Conservation (phyloP, 2,113 vertebrate species). For the Bufo gargarizans region DNA sequence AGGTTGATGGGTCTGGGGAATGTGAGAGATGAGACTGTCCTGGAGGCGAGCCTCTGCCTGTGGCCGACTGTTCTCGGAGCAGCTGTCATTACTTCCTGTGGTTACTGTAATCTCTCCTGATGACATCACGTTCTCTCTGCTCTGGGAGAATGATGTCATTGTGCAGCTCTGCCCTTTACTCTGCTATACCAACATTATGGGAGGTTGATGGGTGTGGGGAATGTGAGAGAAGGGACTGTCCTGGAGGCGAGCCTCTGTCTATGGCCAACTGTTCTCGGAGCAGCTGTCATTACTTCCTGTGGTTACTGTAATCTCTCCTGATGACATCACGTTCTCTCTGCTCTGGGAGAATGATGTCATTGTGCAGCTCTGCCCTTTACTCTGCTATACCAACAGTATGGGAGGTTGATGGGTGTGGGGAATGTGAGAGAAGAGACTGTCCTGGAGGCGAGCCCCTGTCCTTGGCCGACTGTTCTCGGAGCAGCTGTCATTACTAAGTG, state of each 20-base stretch:
- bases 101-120: not conserved
- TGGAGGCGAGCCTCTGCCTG: not conserved
- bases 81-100: conserved; percentile 38
- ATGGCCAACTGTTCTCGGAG: conserved; percentile 17
- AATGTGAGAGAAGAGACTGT: no score
- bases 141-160: conserved; percentile 29
- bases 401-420: not conserved
- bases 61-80: conserved; percentile 24
- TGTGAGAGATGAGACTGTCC: no score
- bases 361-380: conserved; percentile 3
- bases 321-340: not conserved
- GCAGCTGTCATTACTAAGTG: conserved; percentile 36
- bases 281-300: conserved; percentile 40
- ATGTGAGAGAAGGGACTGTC: no score
- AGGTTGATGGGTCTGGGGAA: no score
- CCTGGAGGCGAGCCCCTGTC: not conserved
- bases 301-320: not conserved
- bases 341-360: conserved; percentile 23
- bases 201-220: not conserved
- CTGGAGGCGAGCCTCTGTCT: not conserved
- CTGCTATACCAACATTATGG: not conserved
- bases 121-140: not conserved
- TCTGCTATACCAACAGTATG: not conserved
- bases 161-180: not conserved
- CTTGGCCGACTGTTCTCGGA: conserved; percentile 12